Base-by-base conservation (phyloP, 2,888 invertebrate genomes). In the Nemotelus nigrinus region DNA sequence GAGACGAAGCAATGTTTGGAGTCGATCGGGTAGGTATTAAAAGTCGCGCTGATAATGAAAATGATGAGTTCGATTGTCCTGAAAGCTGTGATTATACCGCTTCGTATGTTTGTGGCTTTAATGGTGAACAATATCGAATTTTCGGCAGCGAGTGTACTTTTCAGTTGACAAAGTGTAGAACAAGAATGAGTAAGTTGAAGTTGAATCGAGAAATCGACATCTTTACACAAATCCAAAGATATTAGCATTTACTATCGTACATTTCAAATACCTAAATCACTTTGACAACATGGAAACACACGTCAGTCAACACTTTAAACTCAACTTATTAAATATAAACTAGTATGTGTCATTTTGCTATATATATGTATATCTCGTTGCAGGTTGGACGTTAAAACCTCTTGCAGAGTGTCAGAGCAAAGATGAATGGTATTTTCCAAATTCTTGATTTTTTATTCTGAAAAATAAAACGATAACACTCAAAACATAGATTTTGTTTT, bases 121-220 rank as follows among this genome's bases (percentile, higher is more conserved):
- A 67, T 47, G 67, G 67, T 47, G 67, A 67, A 67, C 8, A 67
- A n/a, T 67, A 67, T 45, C 44, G 67, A 47, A 67, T 67, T 67
- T 67, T 67, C 47, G 67, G 67, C 67, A 67, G 45, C 47, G 39
- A 67, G n/a, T 67, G 67, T 5, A 67, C 67, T 67, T 67, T 67
- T 10, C 6, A 67, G 47, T 48, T 67, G 39, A 47, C 47, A 25
- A 47, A 2, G 7, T 67, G 67, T 67, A 44, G 67, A n/a, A 45
- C 47, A 5, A 67, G 47, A 39, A 8, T 47, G 47, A 67, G 67
- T 67, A 67, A 67, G 67, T 67, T 3, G 53, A 53, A 1, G 6
- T 53, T 7, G 25, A 25, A 25, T 25, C 25, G 25, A 25, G 25
- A 58, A 5, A 58, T 25, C 25, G 25, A 58, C 58, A 58, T 10